Evolutionary conservation across 2,113 vertebrate genomes (phyloP).

Genomic region (Panthera tigris): DNA sequence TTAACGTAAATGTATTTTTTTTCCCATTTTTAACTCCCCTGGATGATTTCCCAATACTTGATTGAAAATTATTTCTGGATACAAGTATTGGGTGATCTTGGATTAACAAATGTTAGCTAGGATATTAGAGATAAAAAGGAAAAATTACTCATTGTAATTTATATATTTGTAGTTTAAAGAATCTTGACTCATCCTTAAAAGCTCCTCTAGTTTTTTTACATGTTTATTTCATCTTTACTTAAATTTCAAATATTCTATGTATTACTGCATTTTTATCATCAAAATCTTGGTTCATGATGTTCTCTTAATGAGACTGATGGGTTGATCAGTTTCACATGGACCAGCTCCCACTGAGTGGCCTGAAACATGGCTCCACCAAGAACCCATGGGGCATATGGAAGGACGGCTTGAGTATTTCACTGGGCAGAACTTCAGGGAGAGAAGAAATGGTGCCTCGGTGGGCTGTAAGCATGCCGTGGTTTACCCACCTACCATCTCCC

Average conservation of each 20-base stretch:
- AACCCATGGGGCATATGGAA: background rate
- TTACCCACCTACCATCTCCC: background rate
- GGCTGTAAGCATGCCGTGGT: background rate
- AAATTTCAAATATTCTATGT: constrained; percentile 19
- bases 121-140: background rate
- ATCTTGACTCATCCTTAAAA: background rate
- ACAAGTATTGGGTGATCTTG: background rate
- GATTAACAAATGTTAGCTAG: background rate
- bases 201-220: background rate
- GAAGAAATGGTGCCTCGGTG: background rate
- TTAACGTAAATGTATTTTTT: background rate
- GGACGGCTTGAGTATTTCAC: rapidly evolving
- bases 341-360: too few species aligned
- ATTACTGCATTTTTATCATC: background rate
- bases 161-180: background rate
- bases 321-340: background rate
- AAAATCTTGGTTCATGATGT: background rate
- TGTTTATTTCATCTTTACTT: background rate
- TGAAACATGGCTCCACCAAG: background rate
- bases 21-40: background rate
- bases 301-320: background rate
- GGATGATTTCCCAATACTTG: background rate
- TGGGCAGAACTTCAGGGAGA: background rate
- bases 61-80: background rate
- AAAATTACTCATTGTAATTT: background rate